Base-by-base conservation (phyloP, 1,140 invertebrate species). In the Drosophila aff. region DNA sequence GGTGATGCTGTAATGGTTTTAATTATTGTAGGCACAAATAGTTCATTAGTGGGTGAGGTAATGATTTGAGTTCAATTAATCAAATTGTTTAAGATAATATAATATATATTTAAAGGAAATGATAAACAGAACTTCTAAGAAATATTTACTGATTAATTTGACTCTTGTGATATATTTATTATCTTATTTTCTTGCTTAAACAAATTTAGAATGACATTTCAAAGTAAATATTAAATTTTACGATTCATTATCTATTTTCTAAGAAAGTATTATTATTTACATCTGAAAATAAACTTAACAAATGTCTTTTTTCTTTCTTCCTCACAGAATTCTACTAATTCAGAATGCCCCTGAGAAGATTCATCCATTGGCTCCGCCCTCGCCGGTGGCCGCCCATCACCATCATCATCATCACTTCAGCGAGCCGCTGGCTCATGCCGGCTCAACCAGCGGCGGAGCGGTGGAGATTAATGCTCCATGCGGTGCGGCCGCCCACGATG, bases 341-440 rank as follows among this genome's bases (percentile, higher is more conserved):
- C 97, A 98, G 94, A 98, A 97, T 93, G 97, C 96, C 44, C 96
- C 97, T 1, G 96, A 97, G 91, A 97, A 97, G 93, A 93, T 89
- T 80, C 94, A 93, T 91, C 93, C 94, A 0, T n/a, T 89, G 65
- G 61, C 69, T 71, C 95, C 95, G 33, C 95, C 95, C 41, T 93
- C 95, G 3, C 92, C 91, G 7, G 82, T 91, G 13, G 83, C 76
- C 3, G 59, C 78, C 21, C 73, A 78, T 40, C 79, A 92, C 53
- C 75, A 87, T 57, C 75, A 87, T 57, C 75, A 87, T 57, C 75
- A 87, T 69, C 82, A 80, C 38, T 82, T 80, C 55, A 82, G 67
- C 40, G 82, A 90, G 59, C 63, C 67, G 28, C 76, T 81, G 49
- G 71, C 64, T 8, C 78, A 79, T 52, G 73, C 66, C 1, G 68